Evolutionary conservation across 2,113 vertebrate species (phyloP).

Genomic region (Sorex araneus): DNA sequence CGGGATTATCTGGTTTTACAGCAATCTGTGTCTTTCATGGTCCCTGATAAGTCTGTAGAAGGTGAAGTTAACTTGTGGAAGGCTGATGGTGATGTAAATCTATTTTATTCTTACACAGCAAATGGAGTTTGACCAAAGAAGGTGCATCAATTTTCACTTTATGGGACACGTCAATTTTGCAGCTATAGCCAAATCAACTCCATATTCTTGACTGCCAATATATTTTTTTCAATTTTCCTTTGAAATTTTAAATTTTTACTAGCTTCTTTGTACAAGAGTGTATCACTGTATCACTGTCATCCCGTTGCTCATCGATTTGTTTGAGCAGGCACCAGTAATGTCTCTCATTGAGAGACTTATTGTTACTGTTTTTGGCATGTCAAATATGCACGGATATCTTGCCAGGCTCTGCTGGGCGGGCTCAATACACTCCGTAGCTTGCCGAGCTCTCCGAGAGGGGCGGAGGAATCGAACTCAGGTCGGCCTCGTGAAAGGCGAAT

Average conservation of each 20-base stretch:
- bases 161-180: conserved; percentile 5
- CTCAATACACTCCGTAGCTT: no score
- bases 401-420: no score
- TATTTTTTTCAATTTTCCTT: conserved; percentile 28
- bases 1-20: background rate
- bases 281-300: no score
- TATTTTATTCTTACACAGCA: conserved; percentile 14
- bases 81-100: background rate
- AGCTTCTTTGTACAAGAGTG: conserved; percentile 32
- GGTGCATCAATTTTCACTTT: background rate
- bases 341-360: no score
- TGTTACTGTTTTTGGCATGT: no score
- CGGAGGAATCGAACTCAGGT: no score
- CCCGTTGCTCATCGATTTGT: no score
- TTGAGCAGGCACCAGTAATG: no score
- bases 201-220: background rate
- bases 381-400: no score
- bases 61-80: background rate
- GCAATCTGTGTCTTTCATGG: background rate
- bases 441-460: no score
- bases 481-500: no score
- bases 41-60: conserved; percentile 43
- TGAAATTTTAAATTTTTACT: background rate
- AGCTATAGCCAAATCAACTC: conserved; percentile 14
- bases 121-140: background rate